These are phyloP conservation scores for Glossosoma conforme DNA, from an alignment of 1,140 invertebrate species.

Conservation along the genomic window DNA sequence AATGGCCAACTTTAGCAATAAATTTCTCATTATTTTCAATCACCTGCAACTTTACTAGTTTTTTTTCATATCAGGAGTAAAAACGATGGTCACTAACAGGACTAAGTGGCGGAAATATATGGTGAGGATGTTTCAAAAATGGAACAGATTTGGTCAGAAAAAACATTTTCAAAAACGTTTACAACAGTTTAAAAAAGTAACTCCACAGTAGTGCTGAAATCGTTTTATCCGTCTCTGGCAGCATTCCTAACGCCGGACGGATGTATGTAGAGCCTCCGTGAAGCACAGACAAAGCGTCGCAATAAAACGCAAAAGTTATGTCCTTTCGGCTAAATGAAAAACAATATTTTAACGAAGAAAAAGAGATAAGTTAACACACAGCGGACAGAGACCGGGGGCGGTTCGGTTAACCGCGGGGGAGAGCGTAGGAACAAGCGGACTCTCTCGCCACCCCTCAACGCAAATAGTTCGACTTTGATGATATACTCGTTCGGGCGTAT, in stretches of 20 bases:
- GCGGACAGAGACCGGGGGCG: slow-evolving; percentile 10
- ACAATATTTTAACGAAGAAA: slow-evolving; percentile 34
- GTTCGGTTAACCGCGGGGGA: slow-evolving; percentile 15
- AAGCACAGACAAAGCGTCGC: slow-evolving; percentile 24
- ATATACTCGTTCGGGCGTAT: too few species aligned
- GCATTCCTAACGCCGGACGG: slow-evolving; percentile 12
- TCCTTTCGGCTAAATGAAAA: slow-evolving; percentile 33
- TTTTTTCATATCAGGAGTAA: too few species aligned
- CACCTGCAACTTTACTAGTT: too few species aligned
- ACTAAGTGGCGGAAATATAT: too few species aligned
- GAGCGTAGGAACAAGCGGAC: neutral
- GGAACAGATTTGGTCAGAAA: too few species aligned
- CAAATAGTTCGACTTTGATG: slow-evolving; percentile 4
- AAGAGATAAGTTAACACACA: slow-evolving; percentile 29
- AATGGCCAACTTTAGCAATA: too few species aligned
- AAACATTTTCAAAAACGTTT: too few species aligned
- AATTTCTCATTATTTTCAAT: too few species aligned
- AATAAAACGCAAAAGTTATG: slow-evolving; percentile 31
- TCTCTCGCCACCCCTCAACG: neutral
- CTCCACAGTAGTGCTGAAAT: slow-evolving; percentile 3
- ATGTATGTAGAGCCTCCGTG: slow-evolving; percentile 21
- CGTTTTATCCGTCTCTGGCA: neutral
- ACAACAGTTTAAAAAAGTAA: too few species aligned
- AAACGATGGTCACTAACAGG: too few species aligned
- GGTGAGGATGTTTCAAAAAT: too few species aligned